Conservation (phyloP, 2,797 vertebrate genomes). For the Mionectes olivaceus region DNA sequence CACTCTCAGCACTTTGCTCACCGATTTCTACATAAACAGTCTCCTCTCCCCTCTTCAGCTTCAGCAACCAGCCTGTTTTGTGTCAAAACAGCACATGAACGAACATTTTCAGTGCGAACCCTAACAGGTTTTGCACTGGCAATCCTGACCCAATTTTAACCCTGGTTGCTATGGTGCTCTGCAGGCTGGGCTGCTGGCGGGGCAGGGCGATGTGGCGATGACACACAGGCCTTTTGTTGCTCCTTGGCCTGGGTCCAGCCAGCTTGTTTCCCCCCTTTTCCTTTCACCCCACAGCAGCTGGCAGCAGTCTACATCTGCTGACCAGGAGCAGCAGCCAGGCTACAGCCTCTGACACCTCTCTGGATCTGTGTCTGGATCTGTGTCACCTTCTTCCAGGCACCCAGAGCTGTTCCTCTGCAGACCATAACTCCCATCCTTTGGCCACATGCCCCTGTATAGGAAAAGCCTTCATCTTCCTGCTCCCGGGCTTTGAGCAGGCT, state of each 20-base stretch:
- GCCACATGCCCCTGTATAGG: background rate
- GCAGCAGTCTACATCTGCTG: background rate
- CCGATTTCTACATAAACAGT: background rate
- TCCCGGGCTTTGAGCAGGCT: background rate
- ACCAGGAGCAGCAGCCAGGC: background rate
- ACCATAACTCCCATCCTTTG: background rate
- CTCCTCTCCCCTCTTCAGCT: background rate
- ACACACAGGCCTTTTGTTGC: conserved; percentile 41
- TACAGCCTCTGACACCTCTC: background rate
- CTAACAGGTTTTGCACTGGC: background rate
- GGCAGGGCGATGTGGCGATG: background rate
- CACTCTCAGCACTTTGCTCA: background rate
- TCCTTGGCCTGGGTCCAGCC: conserved; percentile 29
- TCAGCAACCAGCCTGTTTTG: background rate
- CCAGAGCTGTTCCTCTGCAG: background rate
- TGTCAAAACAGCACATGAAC: background rate
- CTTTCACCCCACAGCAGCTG: background rate
- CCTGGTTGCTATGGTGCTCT: conserved; percentile 7
- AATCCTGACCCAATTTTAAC: conserved; percentile 31
- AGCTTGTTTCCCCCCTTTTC: background rate
- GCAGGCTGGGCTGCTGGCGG: fast-evolving
- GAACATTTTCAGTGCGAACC: background rate
- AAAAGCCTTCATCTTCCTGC: background rate
- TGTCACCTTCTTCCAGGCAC: background rate
- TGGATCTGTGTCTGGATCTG: background rate